phyloP scores from a whole-genome alignment of 2,888 invertebrate genomes.

The Cephus runcator region DNA sequence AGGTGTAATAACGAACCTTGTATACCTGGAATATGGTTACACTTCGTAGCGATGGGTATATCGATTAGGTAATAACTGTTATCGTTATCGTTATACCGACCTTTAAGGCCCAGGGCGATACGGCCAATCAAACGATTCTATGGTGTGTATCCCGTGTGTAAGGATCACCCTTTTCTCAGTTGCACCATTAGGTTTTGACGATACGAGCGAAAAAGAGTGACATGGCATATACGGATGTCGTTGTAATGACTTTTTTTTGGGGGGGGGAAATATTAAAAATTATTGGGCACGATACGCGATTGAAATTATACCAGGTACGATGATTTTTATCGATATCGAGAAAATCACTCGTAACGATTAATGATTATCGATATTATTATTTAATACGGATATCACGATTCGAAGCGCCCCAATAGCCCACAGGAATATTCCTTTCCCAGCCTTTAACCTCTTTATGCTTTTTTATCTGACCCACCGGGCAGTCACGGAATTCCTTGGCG shows the following conservation, averaged over 20 bases:
- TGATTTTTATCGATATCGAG: not conserved
- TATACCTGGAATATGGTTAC: slow-evolving; percentile 33
- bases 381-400: not conserved
- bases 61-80: slow-evolving; percentile 48
- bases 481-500: not conserved
- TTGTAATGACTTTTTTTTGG: not conserved
- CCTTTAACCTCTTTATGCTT: not conserved
- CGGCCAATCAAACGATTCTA: slow-evolving; percentile 44
- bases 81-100: slow-evolving; percentile 50
- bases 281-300: not conserved
- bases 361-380: not conserved
- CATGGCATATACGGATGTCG: not conserved
- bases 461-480: not conserved
- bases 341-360: not conserved
- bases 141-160: slow-evolving; percentile 7
- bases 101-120: slow-evolving; percentile 34
- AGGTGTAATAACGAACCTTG: slow-evolving; percentile 36
- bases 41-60: slow-evolving; percentile 30
- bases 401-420: not conserved
- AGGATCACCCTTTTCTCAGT: slow-evolving; percentile 5
- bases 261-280: not conserved
- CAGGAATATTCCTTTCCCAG: not conserved
- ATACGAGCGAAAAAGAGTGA: not conserved
- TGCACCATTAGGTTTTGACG: not conserved
- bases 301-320: not conserved